phyloP scores from a whole-genome alignment of 2,113 vertebrate species.

The Typhlomys cinereus region DNA sequence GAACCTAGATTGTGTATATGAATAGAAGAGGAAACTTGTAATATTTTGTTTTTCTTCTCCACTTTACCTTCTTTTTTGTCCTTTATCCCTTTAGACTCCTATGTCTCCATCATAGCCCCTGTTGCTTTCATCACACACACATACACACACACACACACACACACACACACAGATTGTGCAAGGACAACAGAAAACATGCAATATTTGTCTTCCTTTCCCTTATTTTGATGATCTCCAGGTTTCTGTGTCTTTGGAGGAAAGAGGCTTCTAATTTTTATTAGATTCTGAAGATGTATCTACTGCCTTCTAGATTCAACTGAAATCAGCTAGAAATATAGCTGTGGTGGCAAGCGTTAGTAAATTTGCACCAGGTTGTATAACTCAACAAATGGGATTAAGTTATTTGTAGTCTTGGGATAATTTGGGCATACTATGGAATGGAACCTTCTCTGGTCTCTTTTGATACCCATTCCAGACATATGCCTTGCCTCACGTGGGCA shows the following conservation, averaged over 20 bases:
- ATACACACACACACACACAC: too few relatives aligned
- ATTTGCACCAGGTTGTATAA: neutral
- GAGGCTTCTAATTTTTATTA: neutral
- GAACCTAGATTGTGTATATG: too few relatives aligned
- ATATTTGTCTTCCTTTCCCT: too few relatives aligned
- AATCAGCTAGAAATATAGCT: neutral
- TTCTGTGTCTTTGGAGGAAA: neutral
- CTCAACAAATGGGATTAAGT: neutral
- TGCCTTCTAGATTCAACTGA: neutral
- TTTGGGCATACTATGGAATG: neutral
- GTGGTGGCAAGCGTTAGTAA: neutral
- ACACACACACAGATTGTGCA: too few relatives aligned
- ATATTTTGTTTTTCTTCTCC: too few relatives aligned
- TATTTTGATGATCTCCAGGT: too few relatives aligned
- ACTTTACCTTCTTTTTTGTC: neutral
- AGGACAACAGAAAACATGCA: too few relatives aligned
- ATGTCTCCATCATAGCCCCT: too few relatives aligned
- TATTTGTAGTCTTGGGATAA: neutral
- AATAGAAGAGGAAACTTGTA: too few relatives aligned
- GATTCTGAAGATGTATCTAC: neutral
- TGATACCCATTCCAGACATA: neutral
- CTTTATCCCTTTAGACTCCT: too few relatives aligned
- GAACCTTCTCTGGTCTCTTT: neutral
- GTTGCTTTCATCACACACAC: too few relatives aligned
- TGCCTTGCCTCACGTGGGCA: neutral